Base-by-base conservation (phyloP, 2,113 vertebrate species). In the Egretta garzetta region DNA sequence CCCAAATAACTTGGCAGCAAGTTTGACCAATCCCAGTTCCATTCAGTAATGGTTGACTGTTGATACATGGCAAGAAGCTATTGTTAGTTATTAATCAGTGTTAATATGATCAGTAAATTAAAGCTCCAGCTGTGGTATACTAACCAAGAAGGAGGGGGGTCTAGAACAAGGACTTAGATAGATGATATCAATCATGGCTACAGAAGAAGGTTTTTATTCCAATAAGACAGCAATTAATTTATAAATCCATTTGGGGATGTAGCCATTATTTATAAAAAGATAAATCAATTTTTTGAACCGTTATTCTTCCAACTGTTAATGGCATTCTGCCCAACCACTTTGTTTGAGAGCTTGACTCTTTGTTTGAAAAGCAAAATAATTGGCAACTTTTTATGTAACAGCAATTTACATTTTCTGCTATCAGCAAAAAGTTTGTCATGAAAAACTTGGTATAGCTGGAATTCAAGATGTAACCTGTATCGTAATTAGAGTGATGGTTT, bases 61-160 rank as follows among this genome's bases (percentile, higher is more conserved):
- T 99, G 98, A 99, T 98, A 98, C 98, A 99, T 98, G 98, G 98
- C 98, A 98, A 99, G 84, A 98, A 92, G 93, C 96, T 97, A 98
- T 98, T 98, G 98, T 99, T 99, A 98, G 98, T 99, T 99, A 99
- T 99, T 99, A 99, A 99, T 99, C 99, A 99, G 98, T 98, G 98
- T 99, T 99, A 99, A 99, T 98, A 98, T 97, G 98, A 99, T 98
- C 98, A 99, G 98, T 98, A 99, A 98, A 99, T 99, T 99, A 99
- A 98, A 98, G 98, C 98, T 98, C 98, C 99, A 99, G 98, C 98
- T 99, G 99, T 97, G 97, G 98, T 97, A 98, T 97, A 99, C 98
- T 98, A 99, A 99, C 98, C 98, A 99, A 98, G 98, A 97, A 99
- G 98, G 98, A 98, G 98, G 98, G 98, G 98, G 91, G 96, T 98